Evolutionary conservation across 2,113 vertebrate species (phyloP).

Genomic region (Prietella phreatophila): DNA sequence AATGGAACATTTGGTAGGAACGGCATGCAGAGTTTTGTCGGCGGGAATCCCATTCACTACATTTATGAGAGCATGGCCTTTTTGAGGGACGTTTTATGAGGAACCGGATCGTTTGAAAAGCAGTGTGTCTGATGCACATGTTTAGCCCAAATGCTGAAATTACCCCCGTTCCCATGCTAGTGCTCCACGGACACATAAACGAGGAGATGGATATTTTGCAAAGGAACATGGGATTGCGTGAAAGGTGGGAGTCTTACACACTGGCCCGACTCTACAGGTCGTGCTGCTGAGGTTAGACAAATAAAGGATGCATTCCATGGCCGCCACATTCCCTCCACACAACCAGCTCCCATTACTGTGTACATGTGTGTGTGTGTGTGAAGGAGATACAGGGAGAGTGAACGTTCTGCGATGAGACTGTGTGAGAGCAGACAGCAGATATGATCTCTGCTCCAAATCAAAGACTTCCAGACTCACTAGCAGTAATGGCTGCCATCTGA

Average conservation of each 20-base stretch:
- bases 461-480: conserved; percentile 69
- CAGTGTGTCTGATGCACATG: conserved; percentile 19
- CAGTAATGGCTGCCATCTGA: conserved; percentile 68
- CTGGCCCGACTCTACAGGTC: conserved; percentile 29
- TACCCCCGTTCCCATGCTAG: conserved; percentile 35
- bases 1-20: conserved; percentile 18
- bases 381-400: conserved; percentile 21
- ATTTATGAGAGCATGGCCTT: neutral
- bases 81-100: neutral
- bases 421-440: conserved; percentile 46
- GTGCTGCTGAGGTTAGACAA: conserved; percentile 65
- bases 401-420: conserved; percentile 22
- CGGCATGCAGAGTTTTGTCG: conserved; percentile 23
- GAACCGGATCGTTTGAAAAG: neutral
- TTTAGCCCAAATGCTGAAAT: neutral
- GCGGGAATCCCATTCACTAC: conserved; percentile 16
- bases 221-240: conserved; percentile 48
- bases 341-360: conserved; percentile 26
- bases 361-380: conserved; percentile 42
- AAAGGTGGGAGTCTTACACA: conserved; percentile 54
- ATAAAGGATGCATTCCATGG: conserved; percentile 67
- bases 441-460: conserved; percentile 66
- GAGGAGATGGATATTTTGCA: conserved; percentile 45
- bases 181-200: conserved; percentile 30
- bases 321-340: conserved; percentile 61